Base-by-base conservation (phyloP, 2,797 vertebrate species). In the Pyrrhura leucotis region DNA sequence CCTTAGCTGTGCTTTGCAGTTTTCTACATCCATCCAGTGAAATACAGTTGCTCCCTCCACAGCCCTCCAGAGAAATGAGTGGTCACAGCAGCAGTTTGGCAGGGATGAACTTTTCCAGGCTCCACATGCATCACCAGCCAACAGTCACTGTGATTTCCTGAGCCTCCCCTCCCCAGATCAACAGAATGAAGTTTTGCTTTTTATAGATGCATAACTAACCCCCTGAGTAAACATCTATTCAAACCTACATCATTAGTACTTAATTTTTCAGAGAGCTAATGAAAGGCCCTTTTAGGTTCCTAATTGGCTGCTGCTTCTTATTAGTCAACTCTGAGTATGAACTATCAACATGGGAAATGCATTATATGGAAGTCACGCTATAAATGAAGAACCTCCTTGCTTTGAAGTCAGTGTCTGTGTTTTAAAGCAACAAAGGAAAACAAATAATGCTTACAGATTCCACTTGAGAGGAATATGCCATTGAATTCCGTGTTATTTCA, bases 301-400 rank as follows among this genome's bases (percentile, higher is more conserved):
- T 95, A 90, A 95, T 85, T 95, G 85, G 82, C 74, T 91, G 95
- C 80, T 85, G 6, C 80, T 84, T 93, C 74, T 73, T 59, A 61
- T 85, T 21, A 39, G 37, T 18, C 71, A 33, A 1, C 80, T 73
- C 90, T 28, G 65, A 81, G 79, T 7, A 1, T 5, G 85, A 92
- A 4, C 40, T 19, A 8, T 7, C 42, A 40, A 18, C 62, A 12
- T 8, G 74, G 92, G 85, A 42, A 77, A 81, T 7, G 66, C 58
- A 2, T 28, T 35, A 1, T 4, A 8, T 3, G 31, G 25, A 74
- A 19, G 0, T 2, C 76, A 2, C 0, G 0, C 25, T 14, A 1
- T 0, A 16, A 39, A 2, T 0, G 42, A 58, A 69, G 62, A 75
- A 28, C 29, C 62, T 69, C 33, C 19, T 42, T 17, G 48, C 25